Evolutionary conservation across 2,113 vertebrate genomes (phyloP).

Genomic region (mouse (Mus musculus)): DNA sequence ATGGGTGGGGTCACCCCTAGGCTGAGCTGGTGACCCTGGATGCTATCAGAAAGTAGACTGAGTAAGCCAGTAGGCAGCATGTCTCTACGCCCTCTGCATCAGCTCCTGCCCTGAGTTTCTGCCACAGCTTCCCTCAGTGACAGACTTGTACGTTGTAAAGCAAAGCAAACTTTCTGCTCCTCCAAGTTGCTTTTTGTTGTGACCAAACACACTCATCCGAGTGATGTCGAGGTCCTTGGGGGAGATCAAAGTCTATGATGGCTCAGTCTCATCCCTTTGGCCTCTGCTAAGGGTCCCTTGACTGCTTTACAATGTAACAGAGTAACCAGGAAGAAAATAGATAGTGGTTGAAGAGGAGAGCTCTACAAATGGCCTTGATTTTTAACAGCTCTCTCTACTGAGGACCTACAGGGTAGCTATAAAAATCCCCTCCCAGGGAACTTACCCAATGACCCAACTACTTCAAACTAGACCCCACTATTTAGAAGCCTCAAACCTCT

Average conservation of each 20-base stretch:
- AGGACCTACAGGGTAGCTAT: too few species aligned
- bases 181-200: not conserved
- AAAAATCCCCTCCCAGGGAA: not conserved
- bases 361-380: too few species aligned
- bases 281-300: not conserved
- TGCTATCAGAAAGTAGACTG: not conserved
- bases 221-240: not conserved
- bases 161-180: not conserved
- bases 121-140: too few species aligned
- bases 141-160: too few species aligned
- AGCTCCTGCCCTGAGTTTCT: not conserved
- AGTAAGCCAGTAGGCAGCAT: not conserved
- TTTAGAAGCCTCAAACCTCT: not conserved
- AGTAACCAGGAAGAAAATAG: not conserved
- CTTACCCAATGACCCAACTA: too few species aligned
- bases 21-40: too few species aligned
- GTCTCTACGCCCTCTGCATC: not conserved
- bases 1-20: not conserved
- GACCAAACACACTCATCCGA: not conserved
- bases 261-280: not conserved
- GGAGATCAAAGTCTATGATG: not conserved
- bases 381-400: not conserved
- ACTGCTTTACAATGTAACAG: not conserved
- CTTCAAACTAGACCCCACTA: not conserved
- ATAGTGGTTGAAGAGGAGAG: not conserved